Conservation (phyloP, 2,113 vertebrate species). For the Python bivittatus region DNA sequence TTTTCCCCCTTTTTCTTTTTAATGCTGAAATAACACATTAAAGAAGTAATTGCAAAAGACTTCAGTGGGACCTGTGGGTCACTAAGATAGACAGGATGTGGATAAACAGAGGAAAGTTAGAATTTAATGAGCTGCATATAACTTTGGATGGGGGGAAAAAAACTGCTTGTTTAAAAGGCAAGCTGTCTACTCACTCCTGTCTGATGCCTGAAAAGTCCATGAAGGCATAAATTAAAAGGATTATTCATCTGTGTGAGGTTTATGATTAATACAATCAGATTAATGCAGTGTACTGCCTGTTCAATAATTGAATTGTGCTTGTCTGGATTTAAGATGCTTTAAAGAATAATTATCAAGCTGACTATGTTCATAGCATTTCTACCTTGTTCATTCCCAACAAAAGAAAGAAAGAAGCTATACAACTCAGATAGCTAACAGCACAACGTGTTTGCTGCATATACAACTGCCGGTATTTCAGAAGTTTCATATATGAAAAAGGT, state of each 20-base stretch:
- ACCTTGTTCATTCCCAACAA: background rate
- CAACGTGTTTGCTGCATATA: background rate
- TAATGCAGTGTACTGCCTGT: conserved; percentile 8
- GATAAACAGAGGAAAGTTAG: conserved; percentile 15
- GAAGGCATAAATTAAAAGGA: background rate
- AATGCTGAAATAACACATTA: conserved; percentile 10
- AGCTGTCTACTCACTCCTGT: background rate
- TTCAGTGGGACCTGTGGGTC: conserved; percentile 23
- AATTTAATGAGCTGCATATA: background rate
- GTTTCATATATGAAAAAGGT: background rate
- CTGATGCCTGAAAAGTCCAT: background rate
- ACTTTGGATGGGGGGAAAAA: background rate
- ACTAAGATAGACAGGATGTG: conserved; percentile 1
- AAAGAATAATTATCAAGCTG: conserved; percentile 13
- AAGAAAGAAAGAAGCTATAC: background rate
- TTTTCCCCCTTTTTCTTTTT: conserved; percentile 4
- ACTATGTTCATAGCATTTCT: background rate
- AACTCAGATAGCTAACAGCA: background rate
- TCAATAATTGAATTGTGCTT: conserved; percentile 23
- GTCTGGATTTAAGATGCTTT: conserved; percentile 36
- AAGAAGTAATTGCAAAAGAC: conserved; percentile 21
- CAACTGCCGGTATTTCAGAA: background rate
- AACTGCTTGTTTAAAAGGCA: background rate
- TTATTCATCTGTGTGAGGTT: conserved; percentile 5
- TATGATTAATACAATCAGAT: conserved; percentile 16